Conservation (phyloP, 1,140 invertebrate species). For the Pseudoatta argentina region DNA sequence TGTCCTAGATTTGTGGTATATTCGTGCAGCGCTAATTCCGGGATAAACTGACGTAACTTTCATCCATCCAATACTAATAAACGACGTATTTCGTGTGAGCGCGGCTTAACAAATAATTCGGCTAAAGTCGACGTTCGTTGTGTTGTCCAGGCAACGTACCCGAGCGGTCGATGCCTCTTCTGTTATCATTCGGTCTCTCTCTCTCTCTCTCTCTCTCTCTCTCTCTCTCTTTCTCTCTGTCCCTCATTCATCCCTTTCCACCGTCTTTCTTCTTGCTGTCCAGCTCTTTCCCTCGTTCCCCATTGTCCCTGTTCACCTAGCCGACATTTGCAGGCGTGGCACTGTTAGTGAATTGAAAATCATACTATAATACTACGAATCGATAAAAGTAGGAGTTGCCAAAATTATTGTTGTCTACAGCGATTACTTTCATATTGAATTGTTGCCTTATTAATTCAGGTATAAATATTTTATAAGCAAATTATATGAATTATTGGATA, state of each 20-base stretch:
- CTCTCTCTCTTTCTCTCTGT: slow-evolving; percentile 4
- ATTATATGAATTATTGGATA: not conserved
- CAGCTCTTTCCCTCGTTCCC: not conserved
- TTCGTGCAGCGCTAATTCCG: slow-evolving; percentile 44
- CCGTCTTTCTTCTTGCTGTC: slow-evolving; percentile 23
- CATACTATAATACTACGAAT: not conserved
- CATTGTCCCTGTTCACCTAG: slow-evolving; percentile 38
- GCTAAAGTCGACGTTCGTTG: slow-evolving; percentile 68
- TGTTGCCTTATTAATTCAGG: not conserved
- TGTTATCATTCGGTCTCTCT: slow-evolving; percentile 71
- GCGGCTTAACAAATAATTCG: slow-evolving; percentile 74
- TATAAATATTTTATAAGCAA: not conserved
- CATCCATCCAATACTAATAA: slow-evolving; percentile 42
- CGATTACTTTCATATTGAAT: not conserved
- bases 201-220: not conserved
- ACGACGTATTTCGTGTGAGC: slow-evolving; percentile 47
- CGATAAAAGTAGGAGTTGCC: not conserved
- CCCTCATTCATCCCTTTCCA: slow-evolving; percentile 46
- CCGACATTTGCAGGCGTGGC: slow-evolving; percentile 59
- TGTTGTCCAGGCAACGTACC: slow-evolving; percentile 73
- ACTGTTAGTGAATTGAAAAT: slow-evolving; percentile 25
- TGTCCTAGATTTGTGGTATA: slow-evolving; percentile 32
- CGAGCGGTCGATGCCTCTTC: slow-evolving; percentile 75
- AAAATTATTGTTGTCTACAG: slow-evolving; percentile 3
- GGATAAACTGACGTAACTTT: slow-evolving; percentile 54